phyloP scores from a whole-genome alignment of 2,888 invertebrate genomes.

The Chaitophorus viminalis region DNA sequence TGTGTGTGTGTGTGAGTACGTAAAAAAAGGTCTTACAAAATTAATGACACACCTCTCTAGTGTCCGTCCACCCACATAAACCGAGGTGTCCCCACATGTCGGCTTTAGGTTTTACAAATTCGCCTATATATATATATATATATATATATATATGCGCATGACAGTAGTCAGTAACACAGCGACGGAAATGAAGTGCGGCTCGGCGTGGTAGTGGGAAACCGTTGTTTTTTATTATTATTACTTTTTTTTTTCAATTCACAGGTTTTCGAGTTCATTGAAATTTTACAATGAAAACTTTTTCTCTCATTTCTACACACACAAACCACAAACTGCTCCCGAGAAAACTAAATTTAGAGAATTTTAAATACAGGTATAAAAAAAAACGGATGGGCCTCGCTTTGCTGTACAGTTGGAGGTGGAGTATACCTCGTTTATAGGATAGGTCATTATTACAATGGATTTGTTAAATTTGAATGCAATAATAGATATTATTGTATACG shows the following conservation, averaged over 20 bases:
- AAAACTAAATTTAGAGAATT: conserved; percentile 1
- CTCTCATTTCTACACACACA: neutral
- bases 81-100: conserved; percentile 3
- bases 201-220: conserved; percentile 3
- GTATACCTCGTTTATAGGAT: too few species aligned
- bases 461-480: too few species aligned
- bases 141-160: neutral
- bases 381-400: too few species aligned
- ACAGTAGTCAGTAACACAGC: neutral
- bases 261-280: conserved; percentile 46
- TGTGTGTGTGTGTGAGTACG: too few species aligned
- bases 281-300: conserved; percentile 45
- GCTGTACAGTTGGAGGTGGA: too few species aligned
- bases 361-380: neutral
- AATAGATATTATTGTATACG: too few species aligned
- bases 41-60: conserved; percentile 33
- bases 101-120: conserved; percentile 42
- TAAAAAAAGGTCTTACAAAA: conserved; percentile 42
- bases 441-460: too few species aligned
- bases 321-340: neutral
- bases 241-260: conserved; percentile 6
- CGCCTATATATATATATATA: neutral
- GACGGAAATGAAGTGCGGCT: neutral
- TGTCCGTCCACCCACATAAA: neutral
- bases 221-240: neutral